Base-by-base conservation (phyloP, 2,113 vertebrate species). In the Theropithecus gelada region DNA sequence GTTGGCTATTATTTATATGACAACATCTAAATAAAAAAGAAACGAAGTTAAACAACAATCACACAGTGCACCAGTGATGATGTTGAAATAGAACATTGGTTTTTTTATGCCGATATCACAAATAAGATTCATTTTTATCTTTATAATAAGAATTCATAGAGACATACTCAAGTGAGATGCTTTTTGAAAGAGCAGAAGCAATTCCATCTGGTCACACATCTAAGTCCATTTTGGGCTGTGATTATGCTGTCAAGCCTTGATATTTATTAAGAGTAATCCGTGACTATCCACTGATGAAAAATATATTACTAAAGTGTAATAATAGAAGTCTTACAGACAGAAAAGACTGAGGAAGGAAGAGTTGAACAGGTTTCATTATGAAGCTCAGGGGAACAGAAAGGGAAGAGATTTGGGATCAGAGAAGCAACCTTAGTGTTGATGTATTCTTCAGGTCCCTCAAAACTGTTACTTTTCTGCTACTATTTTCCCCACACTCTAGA, bases 61-160 rank as follows among this genome's bases (percentile, higher is more conserved):
- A 57, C 48, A 50, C 8, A n/a, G 25, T 17, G 22, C 11, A 64
- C 2, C 35, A 82, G 79, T 18, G 18, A 78, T 82, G 78, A 68
- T 43, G 6, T 12, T 48, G 8, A 52, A 78, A 35, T 6, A 81
- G n/a, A 78, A 59, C 16, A 3, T 27, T 48, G 4, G 16, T 76
- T 80, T 96, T 93, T 43, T 73, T 61, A 70, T 30, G 17, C 32
- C 84, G 91, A 48, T 13, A 55, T 82, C 40, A 66, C 57, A 81
- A 64, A 50, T 38, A 35, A 30, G 57, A 95, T 66, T 73, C 13
- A 22, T 32, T 94, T 93, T 91, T 68, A n/a, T 87, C 23, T 79
- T 90, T 97, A 61, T 57, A 70, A 88, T 38, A 52, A 83, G 70
- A 86, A 61, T 88, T 90, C 75, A 86, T 45, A 55, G 83, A 82